Evolutionary conservation across 1,140 invertebrate species (phyloP).

Genomic region (Drosophila orosa): DNA sequence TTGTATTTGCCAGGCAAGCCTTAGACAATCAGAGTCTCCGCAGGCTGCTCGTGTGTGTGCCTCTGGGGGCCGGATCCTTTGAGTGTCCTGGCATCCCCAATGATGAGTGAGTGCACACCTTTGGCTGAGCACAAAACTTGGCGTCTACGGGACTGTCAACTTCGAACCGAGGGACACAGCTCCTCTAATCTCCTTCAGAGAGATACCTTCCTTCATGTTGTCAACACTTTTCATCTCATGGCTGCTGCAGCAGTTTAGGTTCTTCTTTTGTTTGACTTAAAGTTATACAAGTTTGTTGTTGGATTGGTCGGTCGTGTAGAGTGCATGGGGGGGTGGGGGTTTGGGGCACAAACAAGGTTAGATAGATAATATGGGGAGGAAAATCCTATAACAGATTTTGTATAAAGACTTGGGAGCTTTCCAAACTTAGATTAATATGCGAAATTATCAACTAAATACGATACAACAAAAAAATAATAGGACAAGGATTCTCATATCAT

Average conservation of each 20-base stretch:
- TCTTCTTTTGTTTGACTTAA: constrained; percentile 1
- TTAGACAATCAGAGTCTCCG: constrained; percentile 82
- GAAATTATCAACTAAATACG: constrained; percentile 61
- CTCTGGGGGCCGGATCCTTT: constrained; percentile 17
- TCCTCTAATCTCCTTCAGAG: constrained; percentile 8
- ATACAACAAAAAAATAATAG: constrained; percentile 67
- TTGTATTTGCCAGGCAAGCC: constrained; percentile 44
- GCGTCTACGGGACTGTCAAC: constrained; percentile 33
- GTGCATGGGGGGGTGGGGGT: constrained; percentile 11
- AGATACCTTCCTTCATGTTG: constrained; percentile 10
- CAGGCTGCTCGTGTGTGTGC: constrained; percentile 57
- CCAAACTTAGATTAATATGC: constrained; percentile 51
- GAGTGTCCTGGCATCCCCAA: constrained; percentile 18
- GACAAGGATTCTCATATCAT: constrained; percentile 67
- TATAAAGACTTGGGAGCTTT: constrained; percentile 50
- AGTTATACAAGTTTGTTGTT: constrained; percentile 19
- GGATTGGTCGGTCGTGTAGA: constrained; percentile 28
- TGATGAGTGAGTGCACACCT: constrained; percentile 23
- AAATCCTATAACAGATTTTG: constrained; percentile 79
- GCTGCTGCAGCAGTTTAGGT: constrained; percentile 40
- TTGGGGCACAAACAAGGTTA: constrained; percentile 10
- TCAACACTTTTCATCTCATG: constrained; percentile 22
- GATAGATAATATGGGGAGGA: constrained; percentile 17
- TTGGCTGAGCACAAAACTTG: constrained; percentile 32
- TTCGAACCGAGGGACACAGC: constrained; percentile 9